These are phyloP conservation scores for Pachyuromys duprasi DNA, from an alignment of 2,797 vertebrate genomes.

Conservation along the genomic window DNA sequence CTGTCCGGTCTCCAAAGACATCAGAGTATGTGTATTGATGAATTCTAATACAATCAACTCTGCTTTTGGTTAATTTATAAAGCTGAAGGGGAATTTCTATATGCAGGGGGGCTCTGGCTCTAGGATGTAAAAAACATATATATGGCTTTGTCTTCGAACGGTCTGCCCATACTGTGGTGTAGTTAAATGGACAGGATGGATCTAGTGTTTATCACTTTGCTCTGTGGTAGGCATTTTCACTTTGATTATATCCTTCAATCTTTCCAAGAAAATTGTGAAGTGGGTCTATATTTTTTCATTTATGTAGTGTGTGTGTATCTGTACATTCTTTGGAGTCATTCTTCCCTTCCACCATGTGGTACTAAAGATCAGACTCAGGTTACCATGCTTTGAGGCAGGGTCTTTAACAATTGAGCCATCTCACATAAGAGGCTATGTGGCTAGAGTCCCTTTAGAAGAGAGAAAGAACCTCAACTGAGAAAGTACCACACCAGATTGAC, in stretches of 20 bases:
- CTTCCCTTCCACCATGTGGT: not conserved
- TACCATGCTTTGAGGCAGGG: not conserved
- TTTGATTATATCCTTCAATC: not conserved
- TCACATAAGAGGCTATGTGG: not conserved
- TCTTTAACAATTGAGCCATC: not conserved
- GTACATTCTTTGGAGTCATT: not conserved
- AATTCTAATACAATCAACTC: not conserved
- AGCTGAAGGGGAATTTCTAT: not conserved
- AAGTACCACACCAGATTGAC: not conserved
- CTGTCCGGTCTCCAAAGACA: not conserved
- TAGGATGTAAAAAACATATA: not conserved
- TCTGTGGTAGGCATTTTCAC: not conserved
- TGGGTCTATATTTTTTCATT: not conserved
- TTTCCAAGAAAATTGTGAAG: slow-evolving; percentile 3
- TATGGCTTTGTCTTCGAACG: not conserved
- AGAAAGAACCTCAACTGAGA: not conserved
- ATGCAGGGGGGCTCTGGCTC: not conserved
- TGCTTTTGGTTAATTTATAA: not conserved
- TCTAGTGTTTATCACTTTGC: not conserved
- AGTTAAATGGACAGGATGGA: not conserved
- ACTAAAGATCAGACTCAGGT: not conserved
- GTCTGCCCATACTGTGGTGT: not conserved
- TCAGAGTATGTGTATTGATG: not conserved
- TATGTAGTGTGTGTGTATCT: not conserved
- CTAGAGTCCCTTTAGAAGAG: not conserved